Evolutionary conservation across 2,113 vertebrate species (phyloP).

Genomic region (Oncorhynchus tshawytscha): DNA sequence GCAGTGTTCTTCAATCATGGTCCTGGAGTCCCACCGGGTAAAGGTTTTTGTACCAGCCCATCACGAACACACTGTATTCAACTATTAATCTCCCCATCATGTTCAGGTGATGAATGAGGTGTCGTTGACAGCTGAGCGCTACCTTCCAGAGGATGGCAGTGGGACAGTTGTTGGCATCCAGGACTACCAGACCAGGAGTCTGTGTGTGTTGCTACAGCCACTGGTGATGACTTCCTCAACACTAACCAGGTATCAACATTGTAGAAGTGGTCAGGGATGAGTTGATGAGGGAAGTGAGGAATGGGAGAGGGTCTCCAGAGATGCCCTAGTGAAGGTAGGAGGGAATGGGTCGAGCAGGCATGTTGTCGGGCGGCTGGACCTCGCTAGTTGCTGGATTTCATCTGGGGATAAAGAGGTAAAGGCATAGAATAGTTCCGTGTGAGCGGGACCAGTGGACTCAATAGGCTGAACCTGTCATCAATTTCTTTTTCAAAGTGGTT

Average conservation of each 20-base stretch:
- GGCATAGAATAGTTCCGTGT: no score
- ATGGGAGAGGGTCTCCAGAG: no score
- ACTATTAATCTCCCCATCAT: constrained; percentile 2
- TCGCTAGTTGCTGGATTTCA: no score
- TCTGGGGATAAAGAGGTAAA: no score
- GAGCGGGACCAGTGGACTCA: no score
- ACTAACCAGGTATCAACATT: constrained; percentile 75
- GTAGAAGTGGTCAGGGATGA: neutral
- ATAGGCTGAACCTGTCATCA: no score
- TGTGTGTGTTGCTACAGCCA: constrained; percentile 80
- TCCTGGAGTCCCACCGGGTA: neutral
- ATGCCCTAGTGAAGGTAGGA: no score
- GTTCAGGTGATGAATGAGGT: constrained; percentile 80
- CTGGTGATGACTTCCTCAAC: constrained; percentile 84
- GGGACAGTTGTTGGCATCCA: constrained; percentile 83
- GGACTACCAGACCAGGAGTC: constrained; percentile 87
- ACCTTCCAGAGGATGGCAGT: constrained; percentile 83
- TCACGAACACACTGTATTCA: neutral
- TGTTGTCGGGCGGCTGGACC: no score
- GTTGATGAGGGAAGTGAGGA: no score
- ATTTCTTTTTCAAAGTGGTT: no score
- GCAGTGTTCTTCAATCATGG: neutral
- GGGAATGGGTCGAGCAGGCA: no score
- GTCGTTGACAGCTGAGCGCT: constrained; percentile 75
- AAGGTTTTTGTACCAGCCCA: neutral